Evolutionary conservation across 2,797 vertebrate species (phyloP).

Genomic region (Etheostoma perlongum): DNA sequence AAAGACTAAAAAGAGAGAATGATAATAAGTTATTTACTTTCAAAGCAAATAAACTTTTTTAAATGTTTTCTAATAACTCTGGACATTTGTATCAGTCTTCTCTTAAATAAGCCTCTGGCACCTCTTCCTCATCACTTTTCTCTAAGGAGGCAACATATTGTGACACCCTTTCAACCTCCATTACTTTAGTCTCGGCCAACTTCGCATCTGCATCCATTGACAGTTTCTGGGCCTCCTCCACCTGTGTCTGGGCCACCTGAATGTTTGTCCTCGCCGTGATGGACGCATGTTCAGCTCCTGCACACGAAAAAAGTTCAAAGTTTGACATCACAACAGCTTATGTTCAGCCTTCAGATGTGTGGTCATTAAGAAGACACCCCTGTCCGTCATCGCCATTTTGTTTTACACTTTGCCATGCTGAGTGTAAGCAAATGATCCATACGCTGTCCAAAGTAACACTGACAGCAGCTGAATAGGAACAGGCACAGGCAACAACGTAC

Average conservation of each 20-base stretch:
- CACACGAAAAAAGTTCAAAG: slow-evolving; percentile 37
- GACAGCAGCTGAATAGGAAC: slow-evolving; percentile 51
- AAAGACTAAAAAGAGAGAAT: neutral
- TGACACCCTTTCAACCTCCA: slow-evolving; percentile 89
- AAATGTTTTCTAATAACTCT: neutral
- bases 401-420: slow-evolving; percentile 46
- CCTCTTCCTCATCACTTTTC: slow-evolving; percentile 77
- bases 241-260: slow-evolving; percentile 89
- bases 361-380: slow-evolving; percentile 44
- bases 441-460: slow-evolving; percentile 37
- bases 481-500: slow-evolving; percentile 10
- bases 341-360: slow-evolving; percentile 24
- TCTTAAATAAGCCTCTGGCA: slow-evolving; percentile 91
- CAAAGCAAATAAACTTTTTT: neutral
- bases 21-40: neutral
- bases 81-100: slow-evolving; percentile 87
- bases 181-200: slow-evolving; percentile 90
- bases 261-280: slow-evolving; percentile 88
- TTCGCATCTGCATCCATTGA: slow-evolving; percentile 90
- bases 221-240: slow-evolving; percentile 88
- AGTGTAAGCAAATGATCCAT: slow-evolving; percentile 56
- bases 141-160: slow-evolving; percentile 70
- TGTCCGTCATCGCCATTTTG: slow-evolving; percentile 60
- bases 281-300: slow-evolving; percentile 93
- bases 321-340: slow-evolving; percentile 18